These are phyloP conservation scores for Carcharodon carcharias DNA, from an alignment of 2,797 vertebrate species.

Conservation along the genomic window DNA sequence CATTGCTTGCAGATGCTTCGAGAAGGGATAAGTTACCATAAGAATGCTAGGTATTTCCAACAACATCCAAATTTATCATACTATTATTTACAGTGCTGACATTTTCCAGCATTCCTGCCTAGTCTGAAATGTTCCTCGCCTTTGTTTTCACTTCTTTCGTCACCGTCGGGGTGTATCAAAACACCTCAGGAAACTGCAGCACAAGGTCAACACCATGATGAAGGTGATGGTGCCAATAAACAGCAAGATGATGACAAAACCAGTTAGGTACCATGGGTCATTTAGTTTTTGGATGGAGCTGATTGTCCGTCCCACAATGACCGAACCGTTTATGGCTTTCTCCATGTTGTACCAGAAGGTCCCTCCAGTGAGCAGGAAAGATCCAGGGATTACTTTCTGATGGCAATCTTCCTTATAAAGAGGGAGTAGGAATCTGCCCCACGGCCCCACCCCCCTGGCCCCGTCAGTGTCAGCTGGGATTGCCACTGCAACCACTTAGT, in stretches of 20 bases:
- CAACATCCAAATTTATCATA: no score
- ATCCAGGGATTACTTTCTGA: neutral
- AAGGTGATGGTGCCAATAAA: neutral
- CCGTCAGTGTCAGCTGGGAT: neutral
- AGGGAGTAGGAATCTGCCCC: no score
- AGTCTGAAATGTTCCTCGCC: neutral
- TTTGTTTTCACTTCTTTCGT: neutral
- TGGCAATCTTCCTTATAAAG: neutral
- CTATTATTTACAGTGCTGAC: neutral
- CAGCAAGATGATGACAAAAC: neutral
- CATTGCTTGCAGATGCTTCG: no score
- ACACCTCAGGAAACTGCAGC: neutral
- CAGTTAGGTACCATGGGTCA: neutral
- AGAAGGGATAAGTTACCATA: neutral
- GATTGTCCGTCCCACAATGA: fast-evolving
- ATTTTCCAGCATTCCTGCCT: neutral
- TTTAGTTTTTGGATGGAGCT: no score
- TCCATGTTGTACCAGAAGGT: neutral
- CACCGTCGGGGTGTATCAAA: neutral
- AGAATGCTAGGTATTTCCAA: neutral
- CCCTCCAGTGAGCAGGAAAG: no score
- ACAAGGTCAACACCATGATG: neutral
- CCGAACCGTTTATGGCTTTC: neutral
- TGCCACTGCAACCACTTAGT: neutral
- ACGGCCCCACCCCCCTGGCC: no score